Evolutionary conservation across 2,113 vertebrate genomes (phyloP).

Genomic region (Raja brachyura): DNA sequence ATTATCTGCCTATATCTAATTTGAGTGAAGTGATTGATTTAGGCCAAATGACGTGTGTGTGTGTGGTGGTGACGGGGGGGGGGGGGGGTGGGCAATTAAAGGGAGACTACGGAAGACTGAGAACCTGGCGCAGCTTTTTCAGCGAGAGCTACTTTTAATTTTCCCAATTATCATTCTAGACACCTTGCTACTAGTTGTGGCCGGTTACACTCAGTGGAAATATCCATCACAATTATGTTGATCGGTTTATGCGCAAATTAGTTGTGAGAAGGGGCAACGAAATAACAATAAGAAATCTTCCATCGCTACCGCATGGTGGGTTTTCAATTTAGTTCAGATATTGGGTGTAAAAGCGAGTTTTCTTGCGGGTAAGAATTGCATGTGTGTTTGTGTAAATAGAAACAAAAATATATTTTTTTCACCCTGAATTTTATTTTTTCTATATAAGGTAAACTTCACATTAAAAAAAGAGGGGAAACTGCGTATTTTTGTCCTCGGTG

Average conservation of each 20-base stretch:
- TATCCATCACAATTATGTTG: neutral
- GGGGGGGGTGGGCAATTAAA: constrained; percentile 2
- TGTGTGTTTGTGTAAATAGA: neutral
- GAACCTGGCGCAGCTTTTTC: neutral
- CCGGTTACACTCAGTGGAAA: neutral
- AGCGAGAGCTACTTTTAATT: neutral
- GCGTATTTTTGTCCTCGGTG: neutral
- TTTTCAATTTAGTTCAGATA: neutral
- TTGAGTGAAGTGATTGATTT: constrained; percentile 37
- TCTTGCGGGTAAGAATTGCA: neutral
- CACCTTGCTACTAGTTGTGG: neutral
- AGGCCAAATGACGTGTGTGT: neutral
- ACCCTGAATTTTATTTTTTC: neutral
- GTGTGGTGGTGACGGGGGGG: too few relatives aligned
- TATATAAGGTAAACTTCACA: neutral
- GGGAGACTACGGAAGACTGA: neutral
- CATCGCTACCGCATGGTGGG: neutral
- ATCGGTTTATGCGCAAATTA: neutral
- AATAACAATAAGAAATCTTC: neutral
- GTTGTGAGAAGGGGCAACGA: neutral
- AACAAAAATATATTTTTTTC: neutral
- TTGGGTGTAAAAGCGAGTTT: neutral
- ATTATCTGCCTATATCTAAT: constrained; percentile 32
- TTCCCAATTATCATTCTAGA: neutral
- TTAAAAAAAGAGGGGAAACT: neutral